Evolutionary conservation across 2,113 vertebrate genomes (phyloP).

Genomic region (Alces alces): DNA sequence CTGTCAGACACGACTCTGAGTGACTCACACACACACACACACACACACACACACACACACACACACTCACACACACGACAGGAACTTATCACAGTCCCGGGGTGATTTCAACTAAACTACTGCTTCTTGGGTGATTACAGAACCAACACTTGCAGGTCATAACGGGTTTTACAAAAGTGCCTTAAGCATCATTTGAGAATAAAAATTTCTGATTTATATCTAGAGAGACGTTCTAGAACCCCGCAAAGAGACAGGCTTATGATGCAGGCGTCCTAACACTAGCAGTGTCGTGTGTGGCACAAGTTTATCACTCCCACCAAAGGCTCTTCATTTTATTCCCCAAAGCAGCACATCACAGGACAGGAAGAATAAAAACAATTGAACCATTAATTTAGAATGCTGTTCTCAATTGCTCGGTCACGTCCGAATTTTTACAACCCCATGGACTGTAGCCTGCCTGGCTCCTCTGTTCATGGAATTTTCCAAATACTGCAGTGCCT

Average conservation of each 20-base stretch:
- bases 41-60: neutral
- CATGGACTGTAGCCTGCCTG: neutral
- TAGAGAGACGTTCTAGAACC: neutral
- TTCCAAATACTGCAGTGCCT: neutral
- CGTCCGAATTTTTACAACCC: neutral
- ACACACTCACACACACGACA: neutral
- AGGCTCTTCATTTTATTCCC: neutral
- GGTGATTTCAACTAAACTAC: neutral
- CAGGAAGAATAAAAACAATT: neutral
- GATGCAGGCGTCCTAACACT: neutral
- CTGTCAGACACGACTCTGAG: neutral
- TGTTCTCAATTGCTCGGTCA: neutral
- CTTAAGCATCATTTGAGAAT: neutral
- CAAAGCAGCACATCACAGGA: neutral
- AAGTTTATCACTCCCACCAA: neutral
- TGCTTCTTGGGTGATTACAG: neutral
- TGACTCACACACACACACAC: neutral
- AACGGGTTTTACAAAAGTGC: neutral
- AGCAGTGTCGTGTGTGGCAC: neutral
- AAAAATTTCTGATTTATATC: neutral
- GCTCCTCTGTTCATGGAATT: neutral
- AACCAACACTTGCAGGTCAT: neutral
- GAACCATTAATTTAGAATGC: neutral
- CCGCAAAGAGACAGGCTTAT: neutral
- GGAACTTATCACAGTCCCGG: neutral